Base-by-base conservation (phyloP, 2,113 vertebrate species). In the Serinus canaria region DNA sequence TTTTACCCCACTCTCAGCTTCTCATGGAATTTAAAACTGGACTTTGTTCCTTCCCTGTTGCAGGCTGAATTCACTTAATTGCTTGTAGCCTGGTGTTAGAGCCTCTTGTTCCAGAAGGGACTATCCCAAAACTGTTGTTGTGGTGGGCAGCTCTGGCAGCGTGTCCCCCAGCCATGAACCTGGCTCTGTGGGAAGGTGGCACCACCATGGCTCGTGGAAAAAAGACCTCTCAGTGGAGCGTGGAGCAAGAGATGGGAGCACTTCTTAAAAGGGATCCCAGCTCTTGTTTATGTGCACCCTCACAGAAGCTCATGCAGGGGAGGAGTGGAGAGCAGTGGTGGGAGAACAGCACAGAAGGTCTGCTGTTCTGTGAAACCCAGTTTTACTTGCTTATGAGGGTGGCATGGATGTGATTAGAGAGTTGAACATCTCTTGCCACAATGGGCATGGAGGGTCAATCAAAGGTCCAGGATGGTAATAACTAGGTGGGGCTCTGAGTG, bases 381-480 rank as follows among this genome's bases (percentile, higher is more conserved):
- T 39, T 18, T 81, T 44, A 13, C 28, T 44, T 44, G 17, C 11
- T 85, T 50, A 3, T 23, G 56, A 75, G 59, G 10, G 6, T 47
- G 55, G 20, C 6, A 0, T 12, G 21, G 39, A 10, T 19, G 1
- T 21, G 43, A 39, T 63, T 59, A 68, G 53, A 59, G 44, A 70
- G 39, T 1, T 7, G 33, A 35, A 28, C 0, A 0, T 50, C 4
- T 7, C 19, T 81, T 87, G 35, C 39, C 17, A 22, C 17, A 15
- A 4, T 60, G 68, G 63, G 13, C 19, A 10, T 39, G 85, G 31
- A 52, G n/a, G 56, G 30, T 78, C 53, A 60, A 2, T 46, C 33
- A 16, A 18, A 91, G n/a, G 69, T 60, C 52, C 11, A 2, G 39
- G 15, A 6, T 52, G 56, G 58, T 37, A 7, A 2, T 44, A 53